Evolutionary conservation across 2,113 vertebrate genomes (phyloP).

Genomic region (Lasiurus borealis): DNA sequence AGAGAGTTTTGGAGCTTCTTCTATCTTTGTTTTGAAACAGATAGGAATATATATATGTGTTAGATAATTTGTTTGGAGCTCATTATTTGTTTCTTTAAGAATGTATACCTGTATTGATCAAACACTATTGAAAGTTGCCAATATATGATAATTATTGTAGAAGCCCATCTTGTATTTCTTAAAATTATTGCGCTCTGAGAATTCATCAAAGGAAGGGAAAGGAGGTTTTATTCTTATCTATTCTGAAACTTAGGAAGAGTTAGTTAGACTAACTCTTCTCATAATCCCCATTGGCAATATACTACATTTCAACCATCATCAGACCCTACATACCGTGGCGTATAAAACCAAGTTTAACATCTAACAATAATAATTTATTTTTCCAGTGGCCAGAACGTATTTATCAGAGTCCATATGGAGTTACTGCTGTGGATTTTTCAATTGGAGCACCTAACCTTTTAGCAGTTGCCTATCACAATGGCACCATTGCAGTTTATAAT

Average conservation of each 20-base stretch:
- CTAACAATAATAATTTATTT: background rate
- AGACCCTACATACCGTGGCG: background rate
- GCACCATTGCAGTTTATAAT: conserved; percentile 88
- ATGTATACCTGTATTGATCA: background rate
- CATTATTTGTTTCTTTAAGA: background rate
- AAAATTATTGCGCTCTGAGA: background rate
- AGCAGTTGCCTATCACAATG: conserved; percentile 91
- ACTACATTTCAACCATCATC: background rate
- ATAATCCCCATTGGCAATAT: background rate
- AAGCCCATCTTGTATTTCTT: background rate
- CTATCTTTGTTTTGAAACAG: background rate
- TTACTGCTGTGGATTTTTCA: conserved; percentile 94
- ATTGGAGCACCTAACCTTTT: conserved; percentile 85
- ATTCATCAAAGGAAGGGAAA: conserved; percentile 13
- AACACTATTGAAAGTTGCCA: background rate
- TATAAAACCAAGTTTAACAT: background rate
- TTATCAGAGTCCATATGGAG: conserved; percentile 87
- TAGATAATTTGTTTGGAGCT: background rate
- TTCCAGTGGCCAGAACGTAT: conserved; percentile 94
- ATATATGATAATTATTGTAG: background rate
- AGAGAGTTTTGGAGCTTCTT: background rate
- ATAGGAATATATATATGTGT: background rate
- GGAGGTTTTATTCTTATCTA: background rate
- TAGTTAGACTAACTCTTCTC: background rate
- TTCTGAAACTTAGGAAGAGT: background rate